Evolutionary conservation across 2,113 vertebrate genomes (phyloP).

Genomic region (Gasterosteus nipponicus): DNA sequence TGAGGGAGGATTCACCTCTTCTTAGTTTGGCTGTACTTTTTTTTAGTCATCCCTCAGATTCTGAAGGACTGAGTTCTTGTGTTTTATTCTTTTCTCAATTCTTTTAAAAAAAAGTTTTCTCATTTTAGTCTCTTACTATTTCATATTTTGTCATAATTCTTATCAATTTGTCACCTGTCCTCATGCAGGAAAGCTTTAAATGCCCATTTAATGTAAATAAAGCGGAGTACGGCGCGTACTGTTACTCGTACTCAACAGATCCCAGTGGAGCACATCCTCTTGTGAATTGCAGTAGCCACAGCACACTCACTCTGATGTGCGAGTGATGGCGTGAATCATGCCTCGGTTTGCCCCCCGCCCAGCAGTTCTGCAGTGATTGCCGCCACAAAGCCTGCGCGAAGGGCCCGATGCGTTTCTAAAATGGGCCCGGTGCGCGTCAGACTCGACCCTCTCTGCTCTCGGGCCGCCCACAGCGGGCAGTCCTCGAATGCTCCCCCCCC

Average conservation of each 20-base stretch:
- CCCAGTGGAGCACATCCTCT: slow-evolving; percentile 52
- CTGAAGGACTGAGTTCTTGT: too few relatives aligned
- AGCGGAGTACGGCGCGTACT: slow-evolving; percentile 17
- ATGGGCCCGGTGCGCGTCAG: neutral
- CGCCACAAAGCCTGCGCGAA: slow-evolving; percentile 23
- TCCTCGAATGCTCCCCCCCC: neutral
- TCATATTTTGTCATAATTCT: neutral
- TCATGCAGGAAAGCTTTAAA: neutral
- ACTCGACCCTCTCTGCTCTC: neutral
- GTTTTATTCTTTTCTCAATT: too few relatives aligned
- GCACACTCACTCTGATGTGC: slow-evolving; percentile 37
- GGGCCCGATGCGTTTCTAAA: slow-evolving; percentile 23
- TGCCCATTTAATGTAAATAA: neutral
- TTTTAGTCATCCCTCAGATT: too few relatives aligned
- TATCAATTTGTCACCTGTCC: neutral
- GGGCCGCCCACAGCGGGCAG: slow-evolving; percentile 27
- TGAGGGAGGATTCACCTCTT: too few relatives aligned
- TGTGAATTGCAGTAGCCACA: slow-evolving; percentile 13
- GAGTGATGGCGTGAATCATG: slow-evolving; percentile 43
- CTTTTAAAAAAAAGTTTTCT: neutral
- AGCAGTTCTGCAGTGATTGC: slow-evolving; percentile 21
- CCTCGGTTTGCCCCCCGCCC: slow-evolving; percentile 24
- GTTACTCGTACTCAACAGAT: slow-evolving; percentile 38
- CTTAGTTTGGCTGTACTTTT: too few relatives aligned
- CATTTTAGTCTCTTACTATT: neutral